Percentiles rank a stretch among this genome's conserved stretches.
These are phyloP conservation scores for Lordiphosa clarofinis DNA, from an alignment of 1,140 invertebrate genomes.

Conservation along the genomic window DNA sequence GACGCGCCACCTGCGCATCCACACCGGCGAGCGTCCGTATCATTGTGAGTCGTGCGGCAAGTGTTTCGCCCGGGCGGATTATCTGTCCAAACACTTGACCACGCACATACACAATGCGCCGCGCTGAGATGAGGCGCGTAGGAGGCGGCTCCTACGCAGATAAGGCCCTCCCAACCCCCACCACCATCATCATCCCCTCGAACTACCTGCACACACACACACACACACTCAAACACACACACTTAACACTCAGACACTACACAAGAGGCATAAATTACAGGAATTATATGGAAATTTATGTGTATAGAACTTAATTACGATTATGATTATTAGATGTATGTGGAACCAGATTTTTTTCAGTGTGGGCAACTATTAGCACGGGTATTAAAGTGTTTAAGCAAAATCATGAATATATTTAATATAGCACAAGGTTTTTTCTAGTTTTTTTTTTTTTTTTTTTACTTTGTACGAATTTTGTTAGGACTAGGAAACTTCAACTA, in stretches of 20 bases:
- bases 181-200: constrained; percentile 1
- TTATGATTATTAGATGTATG: constrained; percentile 32
- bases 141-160: constrained; percentile 80
- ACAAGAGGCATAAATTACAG: constrained; percentile 63
- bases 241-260: constrained; percentile 12
- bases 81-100: constrained; percentile 93
- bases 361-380: constrained; percentile 2
- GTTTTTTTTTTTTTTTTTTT: constrained; percentile 35
- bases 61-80: constrained; percentile 93
- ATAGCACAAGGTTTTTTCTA: constrained; percentile 29
- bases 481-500: background rate
- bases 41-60: constrained; percentile 95
- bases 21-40: constrained; percentile 90
- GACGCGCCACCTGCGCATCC: constrained; percentile 91
- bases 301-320: constrained; percentile 47
- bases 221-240: constrained; percentile 18
- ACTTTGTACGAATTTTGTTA: constrained; percentile 13
- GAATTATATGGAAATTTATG: constrained; percentile 51
- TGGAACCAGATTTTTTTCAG: background rate
- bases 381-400: constrained; percentile 7
- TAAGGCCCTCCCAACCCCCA: constrained; percentile 47
- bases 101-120: constrained; percentile 90
- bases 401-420: constrained; percentile 22
- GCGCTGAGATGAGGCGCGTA: constrained; percentile 81
- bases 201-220: background rate